Evolutionary conservation across 2,113 vertebrate genomes (phyloP).

Genomic region (Dryoscopus gambensis): DNA sequence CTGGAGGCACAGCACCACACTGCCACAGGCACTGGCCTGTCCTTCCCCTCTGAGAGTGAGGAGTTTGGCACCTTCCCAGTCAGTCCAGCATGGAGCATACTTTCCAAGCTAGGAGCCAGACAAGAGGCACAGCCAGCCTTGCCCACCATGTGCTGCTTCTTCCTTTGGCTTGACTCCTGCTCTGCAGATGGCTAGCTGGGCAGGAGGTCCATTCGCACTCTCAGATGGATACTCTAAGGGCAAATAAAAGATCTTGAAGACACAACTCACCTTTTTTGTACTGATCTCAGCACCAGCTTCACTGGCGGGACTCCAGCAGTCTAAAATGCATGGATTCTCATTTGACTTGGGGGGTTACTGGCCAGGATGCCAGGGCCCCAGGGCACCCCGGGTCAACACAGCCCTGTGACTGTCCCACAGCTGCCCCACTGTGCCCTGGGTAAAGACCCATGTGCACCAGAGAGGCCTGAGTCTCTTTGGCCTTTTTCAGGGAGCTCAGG

Average conservation of each 20-base stretch:
- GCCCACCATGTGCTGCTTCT: neutral
- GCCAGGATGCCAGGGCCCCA: neutral
- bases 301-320: accelerated
- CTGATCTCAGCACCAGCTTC: neutral
- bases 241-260: neutral
- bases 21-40: neutral
- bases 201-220: no score
- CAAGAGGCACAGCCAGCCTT: neutral
- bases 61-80: neutral
- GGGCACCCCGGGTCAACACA: accelerated
- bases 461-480: accelerated
- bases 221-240: neutral
- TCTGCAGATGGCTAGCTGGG: neutral
- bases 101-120: neutral
- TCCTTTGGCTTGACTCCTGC: neutral
- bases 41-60: neutral
- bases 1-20: neutral
- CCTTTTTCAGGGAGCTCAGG: neutral
- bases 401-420: neutral
- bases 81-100: neutral
- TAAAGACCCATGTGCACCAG: accelerated
- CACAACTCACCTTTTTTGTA: neutral
- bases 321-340: accelerated
- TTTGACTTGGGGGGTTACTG: accelerated
- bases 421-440: neutral